phyloP scores from a whole-genome alignment of 1,140 invertebrate genomes.

The Lithobius niger region DNA sequence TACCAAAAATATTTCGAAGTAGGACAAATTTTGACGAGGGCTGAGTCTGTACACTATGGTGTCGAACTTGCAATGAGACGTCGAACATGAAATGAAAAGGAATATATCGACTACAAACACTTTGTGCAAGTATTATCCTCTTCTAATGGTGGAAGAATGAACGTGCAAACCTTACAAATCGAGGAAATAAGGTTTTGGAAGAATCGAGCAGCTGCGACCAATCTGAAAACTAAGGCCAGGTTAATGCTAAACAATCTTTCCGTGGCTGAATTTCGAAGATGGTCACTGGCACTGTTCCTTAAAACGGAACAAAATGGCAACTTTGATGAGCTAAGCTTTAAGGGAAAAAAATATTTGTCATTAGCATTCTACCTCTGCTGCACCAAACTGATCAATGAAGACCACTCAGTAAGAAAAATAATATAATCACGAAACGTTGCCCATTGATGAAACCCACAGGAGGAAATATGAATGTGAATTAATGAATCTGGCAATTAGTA shows the following conservation, averaged over 20 bases:
- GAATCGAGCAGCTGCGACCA: not conserved
- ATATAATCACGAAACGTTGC: too few relatives aligned
- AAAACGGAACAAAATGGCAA: not conserved
- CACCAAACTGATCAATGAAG: too few relatives aligned
- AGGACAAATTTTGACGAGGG: not conserved
- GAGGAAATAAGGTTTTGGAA: not conserved
- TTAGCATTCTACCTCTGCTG: too few relatives aligned
- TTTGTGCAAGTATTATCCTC: not conserved
- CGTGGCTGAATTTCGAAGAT: not conserved
- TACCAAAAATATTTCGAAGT: not conserved
- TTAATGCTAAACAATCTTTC: not conserved
- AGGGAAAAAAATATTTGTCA: too few relatives aligned
- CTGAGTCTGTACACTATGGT: not conserved
- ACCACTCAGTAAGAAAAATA: too few relatives aligned
- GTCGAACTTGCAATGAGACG: not conserved
- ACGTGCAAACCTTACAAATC: not conserved
- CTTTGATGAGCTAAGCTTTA: too few relatives aligned
- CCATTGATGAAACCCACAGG: too few relatives aligned
- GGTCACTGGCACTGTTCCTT: not conserved
- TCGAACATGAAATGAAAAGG: not conserved
- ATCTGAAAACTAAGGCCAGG: not conserved
- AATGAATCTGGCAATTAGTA: too few relatives aligned
- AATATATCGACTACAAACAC: not conserved
- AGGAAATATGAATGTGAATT: too few relatives aligned
- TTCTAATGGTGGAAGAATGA: not conserved